Percentiles rank a stretch among this genome's conserved stretches.
phyloP scores from a whole-genome alignment of 2,888 invertebrate genomes.

The Xanthia icteritia region DNA sequence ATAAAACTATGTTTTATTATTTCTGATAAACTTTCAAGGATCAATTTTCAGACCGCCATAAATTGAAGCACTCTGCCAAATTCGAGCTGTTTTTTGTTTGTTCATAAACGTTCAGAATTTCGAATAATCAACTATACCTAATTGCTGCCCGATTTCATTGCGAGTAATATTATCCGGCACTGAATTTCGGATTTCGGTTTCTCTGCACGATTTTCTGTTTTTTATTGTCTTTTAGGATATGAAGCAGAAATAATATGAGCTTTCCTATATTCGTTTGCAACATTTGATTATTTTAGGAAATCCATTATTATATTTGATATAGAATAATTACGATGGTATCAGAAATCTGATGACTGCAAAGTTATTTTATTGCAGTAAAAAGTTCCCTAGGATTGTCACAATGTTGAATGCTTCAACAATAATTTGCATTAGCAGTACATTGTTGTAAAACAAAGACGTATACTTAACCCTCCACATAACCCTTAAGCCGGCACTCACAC shows the following conservation, averaged over 20 bases:
- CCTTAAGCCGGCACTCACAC: conserved; percentile 1
- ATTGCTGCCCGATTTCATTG: background rate
- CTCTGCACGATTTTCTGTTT: background rate
- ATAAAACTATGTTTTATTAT: too few species aligned
- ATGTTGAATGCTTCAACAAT: background rate
- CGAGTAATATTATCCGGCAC: too few species aligned
- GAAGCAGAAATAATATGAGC: background rate
- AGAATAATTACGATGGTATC: background rate
- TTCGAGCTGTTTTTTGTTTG: too few species aligned
- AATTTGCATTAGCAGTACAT: background rate
- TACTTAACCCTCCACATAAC: background rate
- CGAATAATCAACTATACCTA: too few species aligned
- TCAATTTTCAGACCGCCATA: too few species aligned
- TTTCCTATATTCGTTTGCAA: background rate
- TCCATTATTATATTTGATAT: background rate
- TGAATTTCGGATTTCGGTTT: background rate
- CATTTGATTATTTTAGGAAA: background rate
- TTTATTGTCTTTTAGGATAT: background rate
- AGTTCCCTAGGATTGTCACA: background rate
- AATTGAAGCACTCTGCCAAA: too few species aligned
- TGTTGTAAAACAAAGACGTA: background rate
- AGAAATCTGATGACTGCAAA: background rate
- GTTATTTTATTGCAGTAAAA: background rate
- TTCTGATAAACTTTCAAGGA: too few species aligned
- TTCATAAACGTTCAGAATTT: background rate